These are phyloP conservation scores for Clarias pachynema DNA, from an alignment of 2,797 vertebrate genomes.

Conservation along the genomic window DNA sequence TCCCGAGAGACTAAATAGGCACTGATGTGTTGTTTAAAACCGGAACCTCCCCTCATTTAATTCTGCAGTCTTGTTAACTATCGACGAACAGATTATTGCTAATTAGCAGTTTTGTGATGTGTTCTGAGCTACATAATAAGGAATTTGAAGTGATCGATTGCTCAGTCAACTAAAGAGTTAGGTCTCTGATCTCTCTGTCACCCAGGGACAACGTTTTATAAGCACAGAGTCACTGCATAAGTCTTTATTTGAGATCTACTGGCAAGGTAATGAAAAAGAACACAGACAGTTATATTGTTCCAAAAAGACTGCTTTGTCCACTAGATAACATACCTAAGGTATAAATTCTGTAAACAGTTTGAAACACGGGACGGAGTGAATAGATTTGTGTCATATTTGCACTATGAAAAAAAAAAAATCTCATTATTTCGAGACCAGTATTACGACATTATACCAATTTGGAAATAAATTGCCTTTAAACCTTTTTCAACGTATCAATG, in stretches of 20 bases:
- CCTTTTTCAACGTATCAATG: conserved; percentile 49
- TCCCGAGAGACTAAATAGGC: conserved; percentile 59
- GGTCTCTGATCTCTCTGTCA: conserved; percentile 65
- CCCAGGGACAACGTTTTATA: conserved; percentile 49
- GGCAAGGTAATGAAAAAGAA: neutral
- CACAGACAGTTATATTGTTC: neutral
- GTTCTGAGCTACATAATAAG: conserved; percentile 82
- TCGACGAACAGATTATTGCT: conserved; percentile 87
- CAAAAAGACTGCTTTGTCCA: neutral
- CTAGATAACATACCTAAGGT: neutral
- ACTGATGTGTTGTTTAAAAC: conserved; percentile 79
- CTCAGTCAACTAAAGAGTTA: conserved; percentile 75
- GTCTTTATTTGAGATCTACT: neutral
- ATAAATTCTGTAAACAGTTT: neutral
- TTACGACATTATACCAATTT: conserved; percentile 44
- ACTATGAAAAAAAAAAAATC: conserved; percentile 29
- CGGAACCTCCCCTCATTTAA: conserved; percentile 81
- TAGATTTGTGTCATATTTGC: conserved; percentile 16
- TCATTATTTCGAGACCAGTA: conserved; percentile 35
- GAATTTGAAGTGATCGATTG: conserved; percentile 74
- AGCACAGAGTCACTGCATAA: neutral
- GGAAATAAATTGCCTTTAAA: conserved; percentile 41
- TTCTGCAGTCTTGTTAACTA: conserved; percentile 80
- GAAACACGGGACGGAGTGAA: neutral
- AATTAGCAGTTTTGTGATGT: conserved; percentile 85